Percentiles rank a stretch among this genome's conserved stretches.
These are phyloP conservation scores for Lordiphosa collinella DNA, from an alignment of 1,140 invertebrate species.

Conservation along the genomic window DNA sequence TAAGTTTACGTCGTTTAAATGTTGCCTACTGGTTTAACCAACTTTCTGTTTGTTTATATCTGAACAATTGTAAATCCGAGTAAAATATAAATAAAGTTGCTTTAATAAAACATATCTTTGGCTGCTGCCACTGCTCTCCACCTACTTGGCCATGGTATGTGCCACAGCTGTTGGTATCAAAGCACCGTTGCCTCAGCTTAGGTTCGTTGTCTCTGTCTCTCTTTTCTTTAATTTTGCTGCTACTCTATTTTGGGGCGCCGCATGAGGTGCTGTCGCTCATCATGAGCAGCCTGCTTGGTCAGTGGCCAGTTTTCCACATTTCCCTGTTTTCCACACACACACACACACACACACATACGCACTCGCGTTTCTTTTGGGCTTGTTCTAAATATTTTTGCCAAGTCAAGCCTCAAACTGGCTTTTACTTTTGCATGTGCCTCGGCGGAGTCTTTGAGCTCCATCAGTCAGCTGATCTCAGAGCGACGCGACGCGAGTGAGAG, in stretches of 20 bases:
- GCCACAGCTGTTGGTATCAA: too few relatives aligned
- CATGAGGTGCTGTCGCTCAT: constrained; percentile 8
- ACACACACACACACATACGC: not conserved
- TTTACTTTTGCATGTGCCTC: constrained; percentile 35
- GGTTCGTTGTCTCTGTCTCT: not conserved
- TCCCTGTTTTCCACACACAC: constrained; percentile 23
- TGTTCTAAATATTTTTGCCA: constrained; percentile 54
- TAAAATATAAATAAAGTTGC: too few relatives aligned
- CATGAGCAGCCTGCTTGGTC: constrained; percentile 4
- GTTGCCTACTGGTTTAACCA: too few relatives aligned
- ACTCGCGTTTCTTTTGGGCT: constrained; percentile 11
- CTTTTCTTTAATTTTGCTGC: constrained; percentile 13
- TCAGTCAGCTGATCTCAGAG: constrained; percentile 18
- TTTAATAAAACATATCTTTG: too few relatives aligned
- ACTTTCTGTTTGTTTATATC: too few relatives aligned
- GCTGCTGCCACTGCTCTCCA: too few relatives aligned
- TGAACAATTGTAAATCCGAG: too few relatives aligned
- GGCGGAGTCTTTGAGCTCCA: constrained; percentile 3
- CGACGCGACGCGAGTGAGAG: not conserved
- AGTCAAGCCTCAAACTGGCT: constrained; percentile 16
- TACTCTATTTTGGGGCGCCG: constrained; percentile 32
- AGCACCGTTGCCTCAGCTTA: too few relatives aligned
- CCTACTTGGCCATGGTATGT: too few relatives aligned
- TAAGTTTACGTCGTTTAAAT: too few relatives aligned
- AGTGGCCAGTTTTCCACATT: constrained; percentile 27